Conservation (phyloP, 1,140 invertebrate genomes). For the Plectrocnemia conspersa region DNA sequence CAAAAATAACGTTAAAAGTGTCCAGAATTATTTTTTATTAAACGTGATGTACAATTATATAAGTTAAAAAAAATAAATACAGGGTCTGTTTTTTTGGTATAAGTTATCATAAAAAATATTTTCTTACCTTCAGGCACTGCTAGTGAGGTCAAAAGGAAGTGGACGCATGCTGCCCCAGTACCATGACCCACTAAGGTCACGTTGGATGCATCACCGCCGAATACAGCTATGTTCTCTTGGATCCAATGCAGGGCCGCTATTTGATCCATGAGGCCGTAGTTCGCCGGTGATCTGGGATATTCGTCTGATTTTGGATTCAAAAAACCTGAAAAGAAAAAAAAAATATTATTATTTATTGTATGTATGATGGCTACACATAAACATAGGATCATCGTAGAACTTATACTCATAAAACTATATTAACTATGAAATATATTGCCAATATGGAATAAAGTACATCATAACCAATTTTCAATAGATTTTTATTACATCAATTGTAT, state of each 20-base stretch:
- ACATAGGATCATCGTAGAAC: background rate
- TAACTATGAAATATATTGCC: too few species aligned
- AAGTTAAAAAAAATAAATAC: background rate
- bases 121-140: constrained; percentile 84
- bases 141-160: constrained; percentile 88
- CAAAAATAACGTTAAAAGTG: too few species aligned
- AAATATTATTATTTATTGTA: constrained; percentile 5
- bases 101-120: constrained; percentile 12
- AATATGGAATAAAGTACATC: too few species aligned
- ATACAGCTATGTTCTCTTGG: constrained; percentile 87
- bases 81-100: background rate
- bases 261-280: constrained; percentile 94
- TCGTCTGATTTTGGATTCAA: constrained; percentile 82
- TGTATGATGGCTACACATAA: background rate
- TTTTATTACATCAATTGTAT: too few species aligned
- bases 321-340: constrained; percentile 65
- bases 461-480: too few species aligned
- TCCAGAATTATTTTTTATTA: background rate
- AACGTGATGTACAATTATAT: background rate
- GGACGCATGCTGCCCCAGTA: constrained; percentile 90
- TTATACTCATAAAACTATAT: too few species aligned
- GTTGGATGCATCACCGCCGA: constrained; percentile 87
- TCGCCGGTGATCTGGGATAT: constrained; percentile 75
- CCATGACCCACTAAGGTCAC: constrained; percentile 95
- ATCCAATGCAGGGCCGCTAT: constrained; percentile 91